These are phyloP conservation scores for Lichenostomus cassidix DNA, from an alignment of 2,113 vertebrate species.

Conservation along the genomic window DNA sequence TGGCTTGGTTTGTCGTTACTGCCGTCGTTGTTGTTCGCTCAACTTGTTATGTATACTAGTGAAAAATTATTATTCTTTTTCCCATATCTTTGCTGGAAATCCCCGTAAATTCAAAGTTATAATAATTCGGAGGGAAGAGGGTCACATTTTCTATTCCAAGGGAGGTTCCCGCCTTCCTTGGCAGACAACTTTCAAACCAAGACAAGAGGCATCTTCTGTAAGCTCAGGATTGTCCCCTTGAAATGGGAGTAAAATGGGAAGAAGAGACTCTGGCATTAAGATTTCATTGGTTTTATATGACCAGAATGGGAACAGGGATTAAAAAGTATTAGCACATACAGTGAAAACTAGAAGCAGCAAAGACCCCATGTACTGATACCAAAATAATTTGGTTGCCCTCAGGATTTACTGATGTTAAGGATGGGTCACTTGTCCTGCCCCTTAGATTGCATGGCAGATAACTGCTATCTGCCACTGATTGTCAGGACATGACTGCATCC, in stretches of 20 bases:
- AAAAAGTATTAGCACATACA: not conserved
- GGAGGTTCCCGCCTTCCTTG: no score
- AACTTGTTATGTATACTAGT: no score
- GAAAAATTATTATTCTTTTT: no score
- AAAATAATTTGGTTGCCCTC: not conserved
- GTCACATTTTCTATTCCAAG: no score
- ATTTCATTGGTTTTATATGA: not conserved
- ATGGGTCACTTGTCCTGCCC: rapidly evolving
- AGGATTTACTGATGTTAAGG: not conserved
- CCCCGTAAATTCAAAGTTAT: no score
- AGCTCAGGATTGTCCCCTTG: not conserved
- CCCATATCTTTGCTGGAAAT: no score
- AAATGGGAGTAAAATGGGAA: not conserved
- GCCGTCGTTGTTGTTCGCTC: no score
- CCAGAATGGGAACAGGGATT: not conserved
- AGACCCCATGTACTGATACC: not conserved
- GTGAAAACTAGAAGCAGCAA: not conserved
- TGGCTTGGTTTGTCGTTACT: no score
- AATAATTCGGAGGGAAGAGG: no score
- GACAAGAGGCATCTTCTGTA: not conserved
- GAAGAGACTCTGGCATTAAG: not conserved
- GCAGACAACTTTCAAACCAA: no score
- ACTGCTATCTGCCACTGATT: not conserved
- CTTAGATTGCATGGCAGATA: not conserved
- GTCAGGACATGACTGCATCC: not conserved